phyloP scores from a whole-genome alignment of 1,140 invertebrate genomes.

The Plectus sambesii region DNA sequence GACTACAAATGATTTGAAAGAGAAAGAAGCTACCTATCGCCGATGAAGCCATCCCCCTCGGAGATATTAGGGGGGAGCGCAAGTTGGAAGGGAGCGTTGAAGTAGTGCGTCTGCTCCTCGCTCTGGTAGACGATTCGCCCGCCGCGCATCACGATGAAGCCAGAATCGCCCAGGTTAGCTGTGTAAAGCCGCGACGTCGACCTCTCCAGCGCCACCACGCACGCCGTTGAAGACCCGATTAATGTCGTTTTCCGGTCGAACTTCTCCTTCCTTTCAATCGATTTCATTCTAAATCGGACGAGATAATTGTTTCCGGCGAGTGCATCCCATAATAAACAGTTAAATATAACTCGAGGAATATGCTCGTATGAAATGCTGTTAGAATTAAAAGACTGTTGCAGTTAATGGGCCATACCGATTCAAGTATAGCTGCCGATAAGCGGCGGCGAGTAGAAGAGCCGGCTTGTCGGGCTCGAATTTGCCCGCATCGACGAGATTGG shows the following conservation, averaged over 20 bases:
- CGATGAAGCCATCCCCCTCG: not conserved
- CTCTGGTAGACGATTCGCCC: constrained; percentile 73
- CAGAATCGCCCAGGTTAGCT: constrained; percentile 96
- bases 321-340: too few relatives aligned
- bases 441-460: constrained; percentile 68
- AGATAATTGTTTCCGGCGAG: too few relatives aligned
- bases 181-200: constrained; percentile 77
- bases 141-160: constrained; percentile 77
- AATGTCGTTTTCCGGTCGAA: constrained; percentile 56
- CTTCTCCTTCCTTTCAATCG: constrained; percentile 76
- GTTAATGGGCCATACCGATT: too few relatives aligned
- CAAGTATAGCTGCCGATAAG: too few relatives aligned
- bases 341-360: too few relatives aligned
- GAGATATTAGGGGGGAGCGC: constrained; percentile 59
- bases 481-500: constrained; percentile 70
- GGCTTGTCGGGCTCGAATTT: constrained; percentile 72
- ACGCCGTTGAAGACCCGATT: constrained; percentile 86
- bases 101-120: constrained; percentile 92
- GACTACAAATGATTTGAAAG: not conserved
- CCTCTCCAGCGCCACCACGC: constrained; percentile 79
- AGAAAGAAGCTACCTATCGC: constrained; percentile 1
- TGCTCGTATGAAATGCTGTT: too few relatives aligned
- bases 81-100: constrained; percentile 94
- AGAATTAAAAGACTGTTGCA: too few relatives aligned
- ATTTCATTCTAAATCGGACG: too few relatives aligned